Evolutionary conservation across 2,113 vertebrate genomes (phyloP).

Genomic region (Felis catus): F.catus_Fca126_mat1.0 CM031414.1:78474501-78475000

Average conservation of each 20-base stretch:
- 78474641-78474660: background rate
- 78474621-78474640: background rate
- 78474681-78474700: background rate
- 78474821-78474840: background rate
- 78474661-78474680: background rate
- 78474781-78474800: background rate
- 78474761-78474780: background rate
- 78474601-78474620: background rate
- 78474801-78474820: background rate
- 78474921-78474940: conserved; percentile 2
- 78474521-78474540: background rate
- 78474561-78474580: background rate
- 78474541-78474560: background rate
- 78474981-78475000: background rate
- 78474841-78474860: background rate
- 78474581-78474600: background rate
- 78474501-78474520: background rate
- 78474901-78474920: background rate
- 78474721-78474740: background rate
- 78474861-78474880: conserved; percentile 26
- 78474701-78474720: background rate
- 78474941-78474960: background rate
- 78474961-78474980: conserved; percentile 42
- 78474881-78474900: background rate
- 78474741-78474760: background rate